phyloP scores from a whole-genome alignment of 1,140 invertebrate species.

The Saccostrea cuccullata region DNA sequence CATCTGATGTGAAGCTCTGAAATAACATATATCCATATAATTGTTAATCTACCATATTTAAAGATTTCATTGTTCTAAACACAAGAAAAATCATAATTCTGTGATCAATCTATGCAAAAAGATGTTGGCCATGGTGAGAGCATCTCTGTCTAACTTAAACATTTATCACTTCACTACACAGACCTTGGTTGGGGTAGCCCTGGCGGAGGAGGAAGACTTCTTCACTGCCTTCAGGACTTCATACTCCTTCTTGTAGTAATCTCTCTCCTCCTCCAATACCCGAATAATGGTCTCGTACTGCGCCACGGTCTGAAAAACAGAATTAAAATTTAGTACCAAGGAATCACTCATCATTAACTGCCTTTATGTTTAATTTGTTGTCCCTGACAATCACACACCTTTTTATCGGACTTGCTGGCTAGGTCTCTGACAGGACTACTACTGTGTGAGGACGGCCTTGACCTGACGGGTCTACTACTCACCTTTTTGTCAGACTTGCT shows the following conservation, averaged over 20 bases:
- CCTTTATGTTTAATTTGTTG: neutral
- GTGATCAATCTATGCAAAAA: too few relatives aligned
- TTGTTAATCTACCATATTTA: neutral
- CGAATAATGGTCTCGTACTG: conserved; percentile 74
- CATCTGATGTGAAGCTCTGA: conserved; percentile 53
- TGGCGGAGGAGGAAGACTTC: conserved; percentile 65
- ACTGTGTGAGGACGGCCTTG: conserved; percentile 60
- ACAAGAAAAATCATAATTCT: neutral
- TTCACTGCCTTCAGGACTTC: conserved; percentile 70
- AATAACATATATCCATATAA: neutral
- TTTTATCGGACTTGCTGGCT: conserved; percentile 63
- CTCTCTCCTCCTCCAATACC: conserved; percentile 76
- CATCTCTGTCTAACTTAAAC: too few relatives aligned
- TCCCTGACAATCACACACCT: conserved; percentile 41
- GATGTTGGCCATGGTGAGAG: neutral
- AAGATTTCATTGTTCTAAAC: neutral
- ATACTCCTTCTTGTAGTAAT: conserved; percentile 76
- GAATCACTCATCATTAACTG: neutral
- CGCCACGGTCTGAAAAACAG: conserved; percentile 62
- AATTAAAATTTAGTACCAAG: conserved; percentile 1
- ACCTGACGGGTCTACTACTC: conserved; percentile 59
- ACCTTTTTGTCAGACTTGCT: conserved; percentile 66
- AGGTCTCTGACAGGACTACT: conserved; percentile 67
- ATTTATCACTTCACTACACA: neutral
- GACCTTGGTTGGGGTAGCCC: conserved; percentile 71